These are phyloP conservation scores for Leptothorax acervorum DNA, from an alignment of 2,888 invertebrate genomes.

Conservation along the genomic window DNA sequence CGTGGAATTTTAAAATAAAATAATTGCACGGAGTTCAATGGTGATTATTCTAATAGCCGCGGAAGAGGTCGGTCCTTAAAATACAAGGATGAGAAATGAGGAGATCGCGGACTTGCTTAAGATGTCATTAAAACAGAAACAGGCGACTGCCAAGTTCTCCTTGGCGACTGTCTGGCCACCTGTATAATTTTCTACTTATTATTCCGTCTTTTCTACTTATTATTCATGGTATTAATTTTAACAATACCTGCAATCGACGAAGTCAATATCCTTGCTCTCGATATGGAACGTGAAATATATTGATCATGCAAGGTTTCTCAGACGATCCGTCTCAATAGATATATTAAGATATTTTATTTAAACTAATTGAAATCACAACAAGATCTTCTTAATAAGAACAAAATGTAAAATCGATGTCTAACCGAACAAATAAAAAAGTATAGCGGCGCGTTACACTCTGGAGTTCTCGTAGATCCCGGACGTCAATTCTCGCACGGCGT, in stretches of 20 bases:
- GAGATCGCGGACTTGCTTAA: conserved; percentile 37
- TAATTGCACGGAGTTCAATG: background rate
- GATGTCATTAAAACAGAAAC: conserved; percentile 68
- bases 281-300: background rate
- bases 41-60: background rate
- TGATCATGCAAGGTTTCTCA: background rate
- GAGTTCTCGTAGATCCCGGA: conserved; percentile 8
- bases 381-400: background rate
- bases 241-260: too few relatives aligned
- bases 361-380: conserved; percentile 48
- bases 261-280: background rate
- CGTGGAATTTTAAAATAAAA: background rate
- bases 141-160: conserved; percentile 61
- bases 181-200: conserved; percentile 7
- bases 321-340: conserved; percentile 8
- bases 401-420: conserved; percentile 50
- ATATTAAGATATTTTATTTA: conserved; percentile 49
- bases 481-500: conserved; percentile 22
- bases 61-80: conserved; percentile 4
- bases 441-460: conserved; percentile 15
- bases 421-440: conserved; percentile 48
- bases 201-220: background rate
- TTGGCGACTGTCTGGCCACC: conserved; percentile 41
- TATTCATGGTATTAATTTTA: too few relatives aligned
- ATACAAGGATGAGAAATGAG: conserved; percentile 14